These are phyloP conservation scores for Hemistola chrysoprasaria DNA, from an alignment of 2,888 invertebrate species.

Conservation along the genomic window DNA sequence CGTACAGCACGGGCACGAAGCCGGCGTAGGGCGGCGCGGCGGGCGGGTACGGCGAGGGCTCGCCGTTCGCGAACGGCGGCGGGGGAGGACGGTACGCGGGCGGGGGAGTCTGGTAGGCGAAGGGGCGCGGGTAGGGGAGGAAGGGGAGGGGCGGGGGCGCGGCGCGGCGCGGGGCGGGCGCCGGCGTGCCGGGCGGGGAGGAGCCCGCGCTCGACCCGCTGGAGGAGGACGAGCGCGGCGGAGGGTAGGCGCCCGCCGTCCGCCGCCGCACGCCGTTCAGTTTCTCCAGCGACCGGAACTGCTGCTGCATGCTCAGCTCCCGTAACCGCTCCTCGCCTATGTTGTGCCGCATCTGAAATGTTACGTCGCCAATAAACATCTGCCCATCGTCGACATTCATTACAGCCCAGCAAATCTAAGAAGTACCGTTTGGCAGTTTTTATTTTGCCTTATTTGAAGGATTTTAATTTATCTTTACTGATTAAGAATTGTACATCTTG, in stretches of 20 bases:
- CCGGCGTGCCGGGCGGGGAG: slow-evolving; percentile 69
- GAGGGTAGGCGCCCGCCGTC: slow-evolving; percentile 57
- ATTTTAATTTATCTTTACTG: too few relatives aligned
- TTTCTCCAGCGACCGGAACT: slow-evolving; percentile 82
- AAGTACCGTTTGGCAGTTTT: too few relatives aligned
- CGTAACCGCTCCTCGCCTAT: slow-evolving; percentile 85
- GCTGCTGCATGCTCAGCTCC: slow-evolving; percentile 80
- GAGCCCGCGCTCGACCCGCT: slow-evolving; percentile 71
- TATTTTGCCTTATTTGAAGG: too few relatives aligned
- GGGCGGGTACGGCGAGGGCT: slow-evolving; percentile 69
- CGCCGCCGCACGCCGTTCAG: slow-evolving; percentile 79
- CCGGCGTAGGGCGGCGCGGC: slow-evolving; percentile 68
- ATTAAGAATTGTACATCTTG: too few relatives aligned
- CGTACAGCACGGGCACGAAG: slow-evolving; percentile 78
- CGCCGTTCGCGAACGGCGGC: slow-evolving; percentile 73
- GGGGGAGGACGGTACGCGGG: slow-evolving; percentile 68
- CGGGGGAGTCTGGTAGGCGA: slow-evolving; percentile 66
- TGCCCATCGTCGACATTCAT: too few relatives aligned
- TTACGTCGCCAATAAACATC: slow-evolving; percentile 5
- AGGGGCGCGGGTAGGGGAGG: slow-evolving; percentile 64
- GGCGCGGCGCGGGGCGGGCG: slow-evolving; percentile 55
- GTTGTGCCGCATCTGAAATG: slow-evolving; percentile 81
- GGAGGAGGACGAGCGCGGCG: slow-evolving; percentile 66
- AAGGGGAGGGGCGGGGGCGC: slow-evolving; percentile 54
- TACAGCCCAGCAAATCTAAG: too few relatives aligned